Conservation (phyloP, 2,113 vertebrate species). For the Calidris pugnax region DNA sequence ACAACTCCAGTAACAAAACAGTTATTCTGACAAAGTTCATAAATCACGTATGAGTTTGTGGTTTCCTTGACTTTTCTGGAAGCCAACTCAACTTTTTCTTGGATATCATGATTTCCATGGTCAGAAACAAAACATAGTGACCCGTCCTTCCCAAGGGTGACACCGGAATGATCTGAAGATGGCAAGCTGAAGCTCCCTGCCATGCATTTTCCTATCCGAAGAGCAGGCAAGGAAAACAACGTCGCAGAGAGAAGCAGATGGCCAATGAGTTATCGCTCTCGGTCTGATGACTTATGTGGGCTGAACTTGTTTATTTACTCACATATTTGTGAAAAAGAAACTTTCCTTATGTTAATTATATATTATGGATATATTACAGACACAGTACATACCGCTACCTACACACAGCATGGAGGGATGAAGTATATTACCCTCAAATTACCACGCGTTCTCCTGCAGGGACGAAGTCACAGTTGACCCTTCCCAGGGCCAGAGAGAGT, state of each 20-base stretch:
- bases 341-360: constrained; percentile 25
- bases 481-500: neutral
- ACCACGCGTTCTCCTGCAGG: neutral
- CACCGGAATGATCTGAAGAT: neutral
- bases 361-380: neutral
- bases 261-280: constrained; percentile 48
- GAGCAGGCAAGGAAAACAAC: constrained; percentile 44
- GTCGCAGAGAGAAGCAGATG: constrained; percentile 63
- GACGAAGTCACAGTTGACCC: neutral
- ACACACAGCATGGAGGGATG: neutral
- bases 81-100: neutral
- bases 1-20: neutral
- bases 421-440: neutral
- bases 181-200: neutral
- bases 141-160: neutral
- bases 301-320: constrained; percentile 64
- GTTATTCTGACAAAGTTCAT: neutral
- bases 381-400: neutral
- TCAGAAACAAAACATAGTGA: neutral
- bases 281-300: constrained; percentile 58
- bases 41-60: neutral
- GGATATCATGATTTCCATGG: neutral
- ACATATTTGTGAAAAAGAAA: constrained; percentile 16
- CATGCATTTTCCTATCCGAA: neutral
- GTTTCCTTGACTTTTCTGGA: neutral